A percentile compares a stretch with the other conserved stretches of the same genome.
These are phyloP conservation scores for Periophthalmus magnuspinnatus DNA, from an alignment of 2,797 vertebrate genomes.

Conservation along the genomic window DNA sequence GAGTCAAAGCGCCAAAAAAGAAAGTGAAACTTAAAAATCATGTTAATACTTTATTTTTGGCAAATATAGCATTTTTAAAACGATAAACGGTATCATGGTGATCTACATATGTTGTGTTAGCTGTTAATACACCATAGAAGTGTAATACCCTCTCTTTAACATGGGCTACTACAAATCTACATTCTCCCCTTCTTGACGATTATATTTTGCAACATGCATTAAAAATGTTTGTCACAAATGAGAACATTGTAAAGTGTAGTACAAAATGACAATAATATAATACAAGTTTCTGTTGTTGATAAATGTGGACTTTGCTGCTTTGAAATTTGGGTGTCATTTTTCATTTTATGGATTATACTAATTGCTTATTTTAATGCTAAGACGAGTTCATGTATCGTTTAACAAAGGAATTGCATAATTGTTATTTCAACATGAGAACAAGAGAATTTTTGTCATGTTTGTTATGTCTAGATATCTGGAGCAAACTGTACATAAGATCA, in stretches of 20 bases:
- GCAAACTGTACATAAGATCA: constrained; percentile 68
- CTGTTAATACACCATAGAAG: too few species aligned
- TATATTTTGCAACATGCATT: neutral
- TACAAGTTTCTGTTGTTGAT: neutral
- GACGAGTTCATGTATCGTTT: neutral
- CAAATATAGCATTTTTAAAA: too few species aligned
- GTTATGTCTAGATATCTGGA: constrained; percentile 32
- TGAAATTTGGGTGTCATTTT: neutral
- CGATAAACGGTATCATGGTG: too few species aligned
- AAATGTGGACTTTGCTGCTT: neutral
- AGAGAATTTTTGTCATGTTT: constrained; percentile 11
- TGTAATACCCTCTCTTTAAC: neutral
- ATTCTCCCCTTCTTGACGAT: neutral
- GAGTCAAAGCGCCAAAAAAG: too few species aligned
- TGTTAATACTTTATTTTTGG: too few species aligned
- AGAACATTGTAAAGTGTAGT: neutral
- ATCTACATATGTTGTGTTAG: too few species aligned
- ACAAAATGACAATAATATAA: neutral
- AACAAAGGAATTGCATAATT: neutral
- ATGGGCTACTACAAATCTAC: neutral
- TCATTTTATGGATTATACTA: neutral
- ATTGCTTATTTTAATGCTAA: neutral
- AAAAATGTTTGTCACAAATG: neutral
- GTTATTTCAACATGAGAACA: constrained; percentile 5
- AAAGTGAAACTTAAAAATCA: too few species aligned